Evolutionary conservation across 2,113 vertebrate genomes (phyloP), one percentile per base, ranked within the genome.

Genomic region (Collichthys lucidus): DNA sequence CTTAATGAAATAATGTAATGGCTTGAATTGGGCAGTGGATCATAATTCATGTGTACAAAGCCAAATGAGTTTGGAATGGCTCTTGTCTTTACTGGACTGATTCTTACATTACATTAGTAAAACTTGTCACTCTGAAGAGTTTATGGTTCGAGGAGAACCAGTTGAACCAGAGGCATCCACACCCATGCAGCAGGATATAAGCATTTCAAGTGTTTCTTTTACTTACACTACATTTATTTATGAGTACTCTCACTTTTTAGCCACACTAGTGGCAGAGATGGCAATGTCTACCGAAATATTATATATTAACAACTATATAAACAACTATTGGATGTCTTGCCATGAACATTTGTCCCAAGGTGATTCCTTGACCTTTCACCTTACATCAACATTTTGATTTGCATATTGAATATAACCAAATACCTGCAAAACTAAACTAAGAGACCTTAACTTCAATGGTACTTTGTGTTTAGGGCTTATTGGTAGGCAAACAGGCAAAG

Each of bases 1-100:
- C 70, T 86, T 65, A 86, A 84, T 88, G 74, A 88, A 86, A 88
- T 74, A 72, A 80, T 81, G 10, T 79, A 85, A 80, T 76, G 70
- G 62, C 46, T 90, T 26, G 79, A 64, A 81, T 81, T 62, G 83
- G 71, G 17, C 50, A 16, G 66, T 4, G 22, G 77, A 70, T 72
- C 69, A 61, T 73, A 68, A 83, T 15, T 85, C 77, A 55, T 72
- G 65, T 24, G 61, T 16, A 60, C 16, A 35, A 47, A 85, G 67
- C 26, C 59, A 85, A 77, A 4, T 63, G 64, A 10, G 70, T 68
- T 40, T 63, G 15, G 16, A 8, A 72, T 55, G 12, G 46, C 35
- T 0, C 22, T 49, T n/a, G 53, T 80, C 16, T 16, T 40, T 22
- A 44, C 42, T 77, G 16, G 0, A n/a, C 50, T 26, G 62, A 73